These are phyloP conservation scores for Patella ulyssiponensis DNA, from an alignment of 2,888 invertebrate species.

Conservation along the genomic window DNA sequence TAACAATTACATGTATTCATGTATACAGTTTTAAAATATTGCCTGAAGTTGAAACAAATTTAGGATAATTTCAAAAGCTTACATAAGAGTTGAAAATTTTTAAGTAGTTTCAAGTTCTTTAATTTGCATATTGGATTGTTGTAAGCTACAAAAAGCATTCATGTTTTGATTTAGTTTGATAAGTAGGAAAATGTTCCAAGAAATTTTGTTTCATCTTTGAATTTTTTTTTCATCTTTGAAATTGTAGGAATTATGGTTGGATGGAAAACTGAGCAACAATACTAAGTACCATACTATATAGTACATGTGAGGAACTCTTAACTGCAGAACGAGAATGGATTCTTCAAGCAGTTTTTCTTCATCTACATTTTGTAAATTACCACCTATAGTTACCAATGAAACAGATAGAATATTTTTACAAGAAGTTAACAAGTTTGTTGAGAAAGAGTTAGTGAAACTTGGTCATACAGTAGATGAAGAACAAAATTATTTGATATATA, in stretches of 20 bases:
- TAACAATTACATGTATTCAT: too few relatives aligned
- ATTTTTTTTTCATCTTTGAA: too few relatives aligned
- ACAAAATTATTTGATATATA: slow-evolving; percentile 66
- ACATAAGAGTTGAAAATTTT: too few relatives aligned
- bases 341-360: slow-evolving; percentile 41
- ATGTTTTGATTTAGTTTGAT: too few relatives aligned
- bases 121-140: too few relatives aligned
- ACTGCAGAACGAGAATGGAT: slow-evolving; percentile 9
- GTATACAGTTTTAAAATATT: too few relatives aligned
- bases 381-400: slow-evolving; percentile 67
- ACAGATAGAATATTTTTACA: slow-evolving; percentile 61
- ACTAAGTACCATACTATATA: not conserved
- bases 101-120: too few relatives aligned
- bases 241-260: not conserved
- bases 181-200: too few relatives aligned
- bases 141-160: too few relatives aligned
- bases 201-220: too few relatives aligned
- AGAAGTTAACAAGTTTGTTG: slow-evolving; percentile 61
- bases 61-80: too few relatives aligned
- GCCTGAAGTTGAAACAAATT: too few relatives aligned
- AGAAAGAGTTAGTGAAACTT: slow-evolving; percentile 58
- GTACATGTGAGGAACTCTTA: not conserved
- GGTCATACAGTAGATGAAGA: slow-evolving; percentile 55
- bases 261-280: not conserved
- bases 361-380: slow-evolving; percentile 55